Evolutionary conservation across 2,113 vertebrate species (phyloP), one percentile per base, ranked within the genome.

Genomic region (Oncorhynchus kisutch): DNA sequence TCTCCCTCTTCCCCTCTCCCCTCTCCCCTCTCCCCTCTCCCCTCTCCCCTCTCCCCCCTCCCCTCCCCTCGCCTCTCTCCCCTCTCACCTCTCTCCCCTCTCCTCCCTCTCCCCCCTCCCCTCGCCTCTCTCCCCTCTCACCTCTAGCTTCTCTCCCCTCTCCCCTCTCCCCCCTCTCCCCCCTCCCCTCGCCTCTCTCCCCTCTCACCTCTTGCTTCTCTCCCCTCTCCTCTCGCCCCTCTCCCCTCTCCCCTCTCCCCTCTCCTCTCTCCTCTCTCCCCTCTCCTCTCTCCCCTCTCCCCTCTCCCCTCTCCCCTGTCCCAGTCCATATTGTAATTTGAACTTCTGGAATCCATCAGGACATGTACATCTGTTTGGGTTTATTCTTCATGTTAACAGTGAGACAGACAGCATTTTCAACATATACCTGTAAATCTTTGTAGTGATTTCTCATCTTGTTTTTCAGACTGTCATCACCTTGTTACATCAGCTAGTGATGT

Each of bases 41-140:
- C 3, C 27, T 29, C 27, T 0, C 27, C 27, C 0, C 2, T 29
- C 3, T 29, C 27, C n/a, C n/a, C n/a, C n/a, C n/a, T n/a, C n/a
- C n/a, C n/a, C n/a, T n/a, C n/a, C n/a, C n/a, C n/a, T n/a, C n/a
- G n/a, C n/a, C n/a, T n/a, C n/a, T n/a, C n/a, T 49, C 48, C 11
- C 9, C 2, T 14, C 9, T 49, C 25, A 1, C 49, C 9, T 1
- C 0, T 13, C 14, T 8, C 4, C 20, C 6, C 29, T 4, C 29
- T 0, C 29, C 0, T 1, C 4, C 5, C 29, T 0, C 5, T 0
- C 4, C 29, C 5, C 29, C 1, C 31, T 5, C 31, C 31, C 29
- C 4, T 29, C 29, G 0, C 3, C 29, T 1, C 31, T 31, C 5
- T 31, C 31, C 1, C 31, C 31, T 31, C 31, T 31, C 31, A 3